These are phyloP conservation scores for Phyllopteryx taeniolatus DNA, from an alignment of 2,113 vertebrate species.

Conservation along the genomic window DNA sequence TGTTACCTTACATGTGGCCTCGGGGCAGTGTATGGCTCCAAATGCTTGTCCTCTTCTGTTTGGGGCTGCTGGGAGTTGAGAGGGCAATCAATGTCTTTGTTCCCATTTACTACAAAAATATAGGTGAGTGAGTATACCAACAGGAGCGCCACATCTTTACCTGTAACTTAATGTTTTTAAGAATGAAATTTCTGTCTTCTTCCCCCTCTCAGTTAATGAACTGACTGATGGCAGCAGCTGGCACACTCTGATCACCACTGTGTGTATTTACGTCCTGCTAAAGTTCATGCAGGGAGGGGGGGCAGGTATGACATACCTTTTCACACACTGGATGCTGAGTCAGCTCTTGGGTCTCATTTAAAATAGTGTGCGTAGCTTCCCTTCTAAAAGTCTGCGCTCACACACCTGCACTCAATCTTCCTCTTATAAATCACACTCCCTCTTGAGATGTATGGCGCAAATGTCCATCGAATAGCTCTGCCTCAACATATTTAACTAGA, in stretches of 20 bases:
- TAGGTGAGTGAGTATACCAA: slow-evolving; percentile 84
- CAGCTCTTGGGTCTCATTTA: not conserved
- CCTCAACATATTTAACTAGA: too few species aligned
- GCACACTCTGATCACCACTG: slow-evolving; percentile 78
- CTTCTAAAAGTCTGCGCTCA: too few species aligned
- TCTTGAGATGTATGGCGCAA: too few species aligned
- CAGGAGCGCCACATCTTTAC: not conserved
- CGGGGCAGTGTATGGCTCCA: slow-evolving; percentile 79
- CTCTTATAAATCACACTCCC: too few species aligned
- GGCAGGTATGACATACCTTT: slow-evolving; percentile 72
- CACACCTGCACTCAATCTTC: too few species aligned
- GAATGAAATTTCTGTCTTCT: not conserved
- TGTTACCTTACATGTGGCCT: slow-evolving; percentile 92
- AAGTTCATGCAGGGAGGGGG: slow-evolving; percentile 94
- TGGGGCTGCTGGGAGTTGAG: slow-evolving; percentile 83
- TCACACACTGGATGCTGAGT: not conserved
- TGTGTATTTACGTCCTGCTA: slow-evolving; percentile 82
- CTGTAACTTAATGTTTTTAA: not conserved
- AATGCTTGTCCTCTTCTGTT: slow-evolving; percentile 84
- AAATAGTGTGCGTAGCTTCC: too few species aligned
- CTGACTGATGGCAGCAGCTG: slow-evolving; percentile 79
- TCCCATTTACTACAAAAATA: slow-evolving; percentile 89
- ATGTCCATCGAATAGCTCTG: too few species aligned
- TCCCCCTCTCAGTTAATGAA: slow-evolving; percentile 77
- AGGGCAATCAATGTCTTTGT: slow-evolving; percentile 89